phyloP scores from a whole-genome alignment of 92 coral and sea anemone species.

The Bergia puertoricense region DNA sequence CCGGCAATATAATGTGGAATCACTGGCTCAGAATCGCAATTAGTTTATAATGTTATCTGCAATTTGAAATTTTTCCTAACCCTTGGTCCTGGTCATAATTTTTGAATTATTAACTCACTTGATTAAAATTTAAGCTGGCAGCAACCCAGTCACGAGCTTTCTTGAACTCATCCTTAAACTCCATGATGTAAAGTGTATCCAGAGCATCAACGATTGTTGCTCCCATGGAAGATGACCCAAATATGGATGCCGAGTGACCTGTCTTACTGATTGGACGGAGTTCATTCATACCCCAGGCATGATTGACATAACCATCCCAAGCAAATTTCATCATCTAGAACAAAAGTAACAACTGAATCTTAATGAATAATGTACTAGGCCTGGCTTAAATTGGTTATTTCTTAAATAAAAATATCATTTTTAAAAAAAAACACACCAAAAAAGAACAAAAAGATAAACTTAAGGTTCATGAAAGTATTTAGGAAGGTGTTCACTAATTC shows the following conservation, averaged over 20 bases:
- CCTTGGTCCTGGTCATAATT: too few species aligned
- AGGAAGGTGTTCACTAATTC: too few species aligned
- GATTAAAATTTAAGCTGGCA: conserved; percentile 69
- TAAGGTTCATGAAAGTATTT: too few species aligned
- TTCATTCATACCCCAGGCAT: conserved; percentile 97
- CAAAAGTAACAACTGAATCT: conserved; percentile 9
- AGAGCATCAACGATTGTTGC: conserved; percentile 94
- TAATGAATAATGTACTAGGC: too few species aligned
- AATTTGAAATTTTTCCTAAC: too few species aligned
- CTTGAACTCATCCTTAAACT: conserved; percentile 89
- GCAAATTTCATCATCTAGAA: conserved; percentile 97
- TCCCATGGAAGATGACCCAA: conserved; percentile 90
- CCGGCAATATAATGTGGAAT: too few species aligned
- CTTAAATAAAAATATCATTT: too few species aligned
- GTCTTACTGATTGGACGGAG: conserved; percentile 90
- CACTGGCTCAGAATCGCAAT: too few species aligned
- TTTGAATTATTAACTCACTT: conserved; percentile 53
- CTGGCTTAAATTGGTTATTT: too few species aligned
- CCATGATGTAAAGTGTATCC: conserved; percentile 95
- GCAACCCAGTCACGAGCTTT: conserved; percentile 96
- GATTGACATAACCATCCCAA: conserved; percentile 87
- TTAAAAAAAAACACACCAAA: too few species aligned
- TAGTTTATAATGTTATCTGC: too few species aligned
- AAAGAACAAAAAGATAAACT: too few species aligned
- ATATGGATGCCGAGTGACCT: conserved; percentile 90